Evolutionary conservation across 2,113 vertebrate genomes (phyloP).

Genomic region (Octodon degus): DNA sequence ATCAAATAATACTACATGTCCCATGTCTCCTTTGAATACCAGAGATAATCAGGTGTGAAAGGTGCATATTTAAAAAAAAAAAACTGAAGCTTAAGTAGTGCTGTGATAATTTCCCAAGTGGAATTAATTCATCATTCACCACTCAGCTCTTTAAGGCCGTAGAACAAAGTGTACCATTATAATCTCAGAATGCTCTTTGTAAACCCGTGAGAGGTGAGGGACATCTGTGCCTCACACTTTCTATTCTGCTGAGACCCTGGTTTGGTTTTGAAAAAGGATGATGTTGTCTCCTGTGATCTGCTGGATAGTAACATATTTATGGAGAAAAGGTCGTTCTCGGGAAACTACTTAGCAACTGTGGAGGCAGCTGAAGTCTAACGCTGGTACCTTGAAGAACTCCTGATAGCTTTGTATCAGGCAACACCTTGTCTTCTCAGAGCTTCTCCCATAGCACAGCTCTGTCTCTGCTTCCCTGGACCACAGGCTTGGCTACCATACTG

Average conservation of each 20-base stretch:
- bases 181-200: neutral
- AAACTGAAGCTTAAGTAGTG: neutral
- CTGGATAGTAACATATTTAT: neutral
- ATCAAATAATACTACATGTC: neutral
- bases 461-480: neutral
- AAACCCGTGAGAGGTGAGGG: neutral
- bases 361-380: neutral
- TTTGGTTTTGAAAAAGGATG: slow-evolving; percentile 25
- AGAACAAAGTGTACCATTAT: neutral
- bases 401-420: neutral
- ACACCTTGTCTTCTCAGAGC: neutral
- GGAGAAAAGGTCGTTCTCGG: neutral
- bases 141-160: neutral
- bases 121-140: slow-evolving; percentile 25
- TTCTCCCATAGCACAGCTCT: neutral
- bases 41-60: neutral
- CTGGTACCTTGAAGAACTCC: neutral
- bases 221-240: neutral
- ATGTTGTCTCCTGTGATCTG: neutral
- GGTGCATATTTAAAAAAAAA: neutral
- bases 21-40: neutral
- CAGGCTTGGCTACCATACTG: neutral
- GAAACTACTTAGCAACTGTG: neutral
- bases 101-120: neutral
- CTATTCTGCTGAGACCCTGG: neutral